Evolutionary conservation across 2,113 vertebrate species (phyloP), one percentile per base, ranked within the genome.

Genomic region (Heloderma charlesbogerti): DNA sequence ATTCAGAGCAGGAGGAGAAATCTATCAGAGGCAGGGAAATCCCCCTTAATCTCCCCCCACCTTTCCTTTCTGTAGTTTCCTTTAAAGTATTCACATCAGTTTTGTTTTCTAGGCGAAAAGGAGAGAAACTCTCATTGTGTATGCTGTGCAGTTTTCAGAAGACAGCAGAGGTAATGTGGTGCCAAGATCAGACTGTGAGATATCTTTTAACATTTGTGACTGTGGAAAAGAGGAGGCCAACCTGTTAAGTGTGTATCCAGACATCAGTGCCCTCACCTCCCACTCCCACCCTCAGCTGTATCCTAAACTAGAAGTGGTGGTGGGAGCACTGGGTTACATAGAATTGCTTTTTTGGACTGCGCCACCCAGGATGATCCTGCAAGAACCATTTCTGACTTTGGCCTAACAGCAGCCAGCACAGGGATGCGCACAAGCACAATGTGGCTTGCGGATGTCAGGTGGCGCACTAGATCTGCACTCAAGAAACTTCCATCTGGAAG

Each of bases 1-100:
- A 83, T 57, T 87, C 37, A 74, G 66, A 31, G 90, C 66, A 72
- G 37, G 89, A n/a, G 45, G 40, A n/a, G 51, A 85, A 71, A 80
- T 69, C 66, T 43, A 72, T 87, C 43, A n/a, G 48, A 86, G 18
- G 48, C 57, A 15, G 9, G 48, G 37, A 79, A 84, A 43, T 45
- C 51, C 40, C 43, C 83, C 74, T 79, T 4, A 45, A 10, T 45
- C 51, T 34, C n/a, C 51, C 7, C 54, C 66, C n/a, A n/a, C n/a
- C 6, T 54, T 57, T 48, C 27, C 31, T 71, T 5, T 13, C 40
- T 43, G 6, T 57, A 57, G 27, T 31, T 57, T 48, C 77, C 66
- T 81, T 80, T 51, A 45, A n/a, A 92, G 48, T 16, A 31, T 79
- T 90, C 0, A 3, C 40, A 51, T 57, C 12, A 25, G 3, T 40